These are phyloP conservation scores for Drosophila phalerata DNA, from an alignment of 2,888 invertebrate species.

Conservation along the genomic window DNA sequence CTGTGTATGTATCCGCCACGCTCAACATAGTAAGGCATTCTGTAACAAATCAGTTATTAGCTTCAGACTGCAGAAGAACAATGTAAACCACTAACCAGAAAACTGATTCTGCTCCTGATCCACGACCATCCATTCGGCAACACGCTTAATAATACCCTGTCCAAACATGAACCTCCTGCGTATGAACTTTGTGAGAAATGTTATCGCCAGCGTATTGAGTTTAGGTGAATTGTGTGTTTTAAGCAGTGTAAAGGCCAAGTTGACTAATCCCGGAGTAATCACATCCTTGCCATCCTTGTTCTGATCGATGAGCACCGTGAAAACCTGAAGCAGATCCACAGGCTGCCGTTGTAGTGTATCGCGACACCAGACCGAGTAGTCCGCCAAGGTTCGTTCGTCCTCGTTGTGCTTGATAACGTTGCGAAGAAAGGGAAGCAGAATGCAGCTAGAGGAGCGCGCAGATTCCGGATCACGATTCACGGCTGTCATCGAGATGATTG, in stretches of 20 bases:
- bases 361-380: slow-evolving; percentile 87
- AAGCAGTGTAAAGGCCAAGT: slow-evolving; percentile 86
- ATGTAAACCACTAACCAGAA: slow-evolving; percentile 85
- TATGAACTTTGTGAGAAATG: slow-evolving; percentile 87
- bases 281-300: slow-evolving; percentile 84
- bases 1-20: slow-evolving; percentile 84
- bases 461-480: slow-evolving; percentile 85
- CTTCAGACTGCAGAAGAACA: fast-evolving
- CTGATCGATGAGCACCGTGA: slow-evolving; percentile 84
- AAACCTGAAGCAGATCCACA: slow-evolving; percentile 81
- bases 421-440: slow-evolving; percentile 82
- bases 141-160: slow-evolving; percentile 86
- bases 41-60: slow-evolving; percentile 19
- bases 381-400: slow-evolving; percentile 85
- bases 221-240: slow-evolving; percentile 84
- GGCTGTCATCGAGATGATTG: slow-evolving; percentile 86
- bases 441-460: slow-evolving; percentile 74
- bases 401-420: slow-evolving; percentile 84
- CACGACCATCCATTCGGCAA: slow-evolving; percentile 87
- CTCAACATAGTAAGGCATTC: slow-evolving; percentile 84
- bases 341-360: slow-evolving; percentile 80
- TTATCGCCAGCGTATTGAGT: slow-evolving; percentile 86
- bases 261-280: slow-evolving; percentile 86
- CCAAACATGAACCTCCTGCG: slow-evolving; percentile 87
- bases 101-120: slow-evolving; percentile 87